phyloP scores from a whole-genome alignment of 2,797 vertebrate genomes.

The Sandelia bainsii region DNA sequence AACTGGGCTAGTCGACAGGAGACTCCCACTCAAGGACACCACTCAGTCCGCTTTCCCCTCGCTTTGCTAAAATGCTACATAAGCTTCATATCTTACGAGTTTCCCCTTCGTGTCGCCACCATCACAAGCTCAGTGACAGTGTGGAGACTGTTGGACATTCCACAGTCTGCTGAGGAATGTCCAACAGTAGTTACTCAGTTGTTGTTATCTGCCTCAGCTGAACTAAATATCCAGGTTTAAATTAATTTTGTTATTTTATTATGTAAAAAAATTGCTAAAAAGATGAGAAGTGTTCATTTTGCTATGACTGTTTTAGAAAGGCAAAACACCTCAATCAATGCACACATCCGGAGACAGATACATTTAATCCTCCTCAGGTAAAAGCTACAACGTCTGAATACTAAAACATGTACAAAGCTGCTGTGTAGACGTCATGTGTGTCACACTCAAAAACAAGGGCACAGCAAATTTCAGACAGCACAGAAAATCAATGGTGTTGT shows the following conservation, averaged over 20 bases:
- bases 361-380: too few species aligned
- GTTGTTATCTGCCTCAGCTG: neutral
- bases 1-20: conserved; percentile 55
- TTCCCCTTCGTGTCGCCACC: neutral
- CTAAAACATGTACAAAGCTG: neutral
- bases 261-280: too few species aligned
- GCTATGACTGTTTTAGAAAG: too few species aligned
- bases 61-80: conserved; percentile 1
- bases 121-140: too few species aligned
- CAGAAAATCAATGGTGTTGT: conserved; percentile 56
- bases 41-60: neutral
- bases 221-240: neutral
- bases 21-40: conserved; percentile 37
- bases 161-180: conserved; percentile 19
- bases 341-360: too few species aligned
- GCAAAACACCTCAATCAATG: too few species aligned
- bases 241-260: too few species aligned
- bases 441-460: conserved; percentile 13
- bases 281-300: too few species aligned
- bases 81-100: neutral
- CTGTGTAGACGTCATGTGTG: neutral
- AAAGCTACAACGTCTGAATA: neutral
- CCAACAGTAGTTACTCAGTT: neutral
- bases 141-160: neutral
- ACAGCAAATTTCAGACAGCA: neutral